Conservation (phyloP, 1,140 invertebrate genomes). For the Cotesia typhae region DNA sequence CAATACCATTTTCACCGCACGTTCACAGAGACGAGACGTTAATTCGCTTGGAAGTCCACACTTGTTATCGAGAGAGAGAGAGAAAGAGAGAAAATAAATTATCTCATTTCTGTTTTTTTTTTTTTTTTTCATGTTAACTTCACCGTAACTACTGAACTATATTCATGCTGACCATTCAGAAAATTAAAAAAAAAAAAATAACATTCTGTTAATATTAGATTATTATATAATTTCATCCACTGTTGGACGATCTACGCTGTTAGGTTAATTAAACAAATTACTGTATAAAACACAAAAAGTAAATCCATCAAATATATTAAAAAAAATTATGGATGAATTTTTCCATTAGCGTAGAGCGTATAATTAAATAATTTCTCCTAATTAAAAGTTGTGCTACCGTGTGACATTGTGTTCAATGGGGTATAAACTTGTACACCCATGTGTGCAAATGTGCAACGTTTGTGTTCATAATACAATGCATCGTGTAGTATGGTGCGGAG, state of each 20-base stretch:
- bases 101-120: slow-evolving; percentile 1
- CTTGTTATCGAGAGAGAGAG: background rate
- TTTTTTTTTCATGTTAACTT: slow-evolving; percentile 8
- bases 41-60: slow-evolving; percentile 15
- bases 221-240: too few species aligned
- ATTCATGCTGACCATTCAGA: too few species aligned
- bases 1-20: slow-evolving; percentile 16
- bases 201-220: too few species aligned
- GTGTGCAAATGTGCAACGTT: too few species aligned
- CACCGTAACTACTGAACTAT: background rate
- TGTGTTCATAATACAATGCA: too few species aligned
- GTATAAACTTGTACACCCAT: too few species aligned
- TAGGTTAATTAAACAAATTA: slow-evolving; percentile 7
- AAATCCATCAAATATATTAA: background rate
- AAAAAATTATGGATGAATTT: background rate
- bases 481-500: too few species aligned
- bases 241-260: background rate
- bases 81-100: background rate
- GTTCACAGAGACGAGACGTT: slow-evolving; percentile 6
- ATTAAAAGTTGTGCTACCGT: too few species aligned
- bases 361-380: slow-evolving; percentile 12
- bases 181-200: too few species aligned
- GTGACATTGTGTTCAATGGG: too few species aligned
- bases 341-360: background rate
- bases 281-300: background rate